phyloP scores from a whole-genome alignment of 2,888 invertebrate species.

The Amiota communis region DNA sequence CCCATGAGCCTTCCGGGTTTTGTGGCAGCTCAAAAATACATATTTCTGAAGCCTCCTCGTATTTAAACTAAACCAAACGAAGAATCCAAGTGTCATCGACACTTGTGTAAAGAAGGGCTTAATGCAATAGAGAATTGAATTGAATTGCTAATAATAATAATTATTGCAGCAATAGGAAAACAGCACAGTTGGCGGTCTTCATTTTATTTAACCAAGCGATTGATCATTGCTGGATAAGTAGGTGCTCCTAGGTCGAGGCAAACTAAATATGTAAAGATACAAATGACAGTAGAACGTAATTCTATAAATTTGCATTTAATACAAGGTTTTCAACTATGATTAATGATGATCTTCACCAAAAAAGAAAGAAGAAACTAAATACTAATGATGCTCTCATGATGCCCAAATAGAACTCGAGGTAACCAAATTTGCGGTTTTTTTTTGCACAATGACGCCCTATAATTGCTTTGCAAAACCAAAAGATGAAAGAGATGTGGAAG shows the following conservation, averaged over 20 bases:
- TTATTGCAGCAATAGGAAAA: neutral
- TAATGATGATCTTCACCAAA: conserved; percentile 11
- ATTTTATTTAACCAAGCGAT: conserved; percentile 17
- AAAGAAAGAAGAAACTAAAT: no score
- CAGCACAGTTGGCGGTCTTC: conserved; percentile 61
- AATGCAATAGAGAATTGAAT: neutral
- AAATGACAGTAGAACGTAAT: neutral
- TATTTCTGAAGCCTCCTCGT: neutral
- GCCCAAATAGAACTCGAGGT: neutral
- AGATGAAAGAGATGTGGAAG: neutral
- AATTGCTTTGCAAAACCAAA: conserved; percentile 11
- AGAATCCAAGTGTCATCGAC: conserved; percentile 23
- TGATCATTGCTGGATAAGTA: neutral
- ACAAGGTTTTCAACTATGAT: neutral
- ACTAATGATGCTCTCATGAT: neutral
- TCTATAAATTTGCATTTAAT: conserved; percentile 19
- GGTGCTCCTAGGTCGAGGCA: neutral
- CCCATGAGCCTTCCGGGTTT: no score
- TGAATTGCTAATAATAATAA: conserved; percentile 23
- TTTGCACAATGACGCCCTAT: conserved; percentile 1
- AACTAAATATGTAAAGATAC: neutral
- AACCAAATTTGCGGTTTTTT: conserved; percentile 18
- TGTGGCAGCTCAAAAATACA: neutral
- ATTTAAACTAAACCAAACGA: neutral
- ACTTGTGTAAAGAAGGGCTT: conserved; percentile 8